phyloP scores from a whole-genome alignment of 2,888 invertebrate genomes.

The Melitaea athalia region DNA sequence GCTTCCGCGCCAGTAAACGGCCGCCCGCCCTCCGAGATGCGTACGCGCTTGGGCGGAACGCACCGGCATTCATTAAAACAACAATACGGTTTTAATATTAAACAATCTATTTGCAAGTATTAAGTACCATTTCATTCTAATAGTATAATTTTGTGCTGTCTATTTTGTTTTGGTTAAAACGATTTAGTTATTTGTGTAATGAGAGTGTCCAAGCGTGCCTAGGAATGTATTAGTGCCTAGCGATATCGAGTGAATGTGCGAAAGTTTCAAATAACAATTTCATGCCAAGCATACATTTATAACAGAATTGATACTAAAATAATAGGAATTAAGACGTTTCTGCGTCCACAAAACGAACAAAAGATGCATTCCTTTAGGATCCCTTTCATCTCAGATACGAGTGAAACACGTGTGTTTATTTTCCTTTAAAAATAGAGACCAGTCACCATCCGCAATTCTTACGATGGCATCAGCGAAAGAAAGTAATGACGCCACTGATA shows the following conservation, averaged over 20 bases:
- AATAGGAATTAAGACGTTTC: conserved; percentile 7
- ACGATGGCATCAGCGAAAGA: conserved; percentile 71
- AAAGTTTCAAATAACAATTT: conserved; percentile 7
- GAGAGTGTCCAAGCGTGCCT: conserved; percentile 31
- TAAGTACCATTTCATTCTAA: not conserved
- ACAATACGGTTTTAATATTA: conserved; percentile 6
- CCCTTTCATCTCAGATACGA: conserved; percentile 49
- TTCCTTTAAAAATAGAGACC: conserved; percentile 73
- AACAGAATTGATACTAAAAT: not conserved
- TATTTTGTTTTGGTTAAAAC: conserved; percentile 21
- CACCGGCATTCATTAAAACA: conserved; percentile 10
- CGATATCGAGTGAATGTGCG: conserved; percentile 32
- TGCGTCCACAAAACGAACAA: conserved; percentile 11
- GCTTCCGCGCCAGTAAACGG: conserved; percentile 59
- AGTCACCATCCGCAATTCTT: conserved; percentile 48
- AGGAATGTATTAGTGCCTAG: conserved; percentile 34
- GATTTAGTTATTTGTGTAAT: conserved; percentile 35
- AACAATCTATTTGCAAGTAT: not conserved
- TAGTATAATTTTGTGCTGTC: not conserved
- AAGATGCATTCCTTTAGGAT: conserved; percentile 70
- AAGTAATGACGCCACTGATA: conserved; percentile 60
- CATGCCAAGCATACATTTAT: not conserved
- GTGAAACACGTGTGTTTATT: conserved; percentile 72
- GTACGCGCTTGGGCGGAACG: conserved; percentile 65
- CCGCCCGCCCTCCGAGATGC: conserved; percentile 68